A percentile compares a stretch with the other conserved stretches of the same genome.
These are phyloP conservation scores for Yponomeuta cagnagella DNA, from an alignment of 2,888 invertebrate genomes.

Conservation along the genomic window DNA sequence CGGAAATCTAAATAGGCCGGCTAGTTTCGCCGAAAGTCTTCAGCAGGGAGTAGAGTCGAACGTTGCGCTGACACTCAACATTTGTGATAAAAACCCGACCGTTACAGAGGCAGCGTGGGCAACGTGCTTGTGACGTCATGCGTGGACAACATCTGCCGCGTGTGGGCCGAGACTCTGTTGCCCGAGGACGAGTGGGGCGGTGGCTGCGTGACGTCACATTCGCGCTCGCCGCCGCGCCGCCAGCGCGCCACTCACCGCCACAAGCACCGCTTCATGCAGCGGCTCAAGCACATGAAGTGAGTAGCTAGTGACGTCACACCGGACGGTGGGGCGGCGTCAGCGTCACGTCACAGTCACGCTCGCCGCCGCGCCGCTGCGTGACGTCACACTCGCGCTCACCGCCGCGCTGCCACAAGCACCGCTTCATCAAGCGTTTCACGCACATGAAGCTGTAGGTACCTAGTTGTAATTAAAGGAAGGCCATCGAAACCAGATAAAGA, in stretches of 20 bases:
- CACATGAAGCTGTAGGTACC: slow-evolving; percentile 40
- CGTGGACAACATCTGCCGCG: slow-evolving; percentile 97
- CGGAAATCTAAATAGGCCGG: too few species aligned
- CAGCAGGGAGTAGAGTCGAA: too few species aligned
- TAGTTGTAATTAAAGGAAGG: not conserved
- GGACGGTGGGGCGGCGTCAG: too few species aligned
- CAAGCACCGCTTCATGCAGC: slow-evolving; percentile 96
- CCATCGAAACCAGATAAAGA: too few species aligned
- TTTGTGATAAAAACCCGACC: too few species aligned
- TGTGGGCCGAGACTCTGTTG: slow-evolving; percentile 98
- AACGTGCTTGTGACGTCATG: slow-evolving; percentile 99
- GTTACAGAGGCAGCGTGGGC: slow-evolving; percentile 91
- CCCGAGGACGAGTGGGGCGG: slow-evolving; percentile 92
- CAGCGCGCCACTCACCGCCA: slow-evolving; percentile 92
- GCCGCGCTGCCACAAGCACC: slow-evolving; percentile 79
- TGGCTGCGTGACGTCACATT: slow-evolving; percentile 73
- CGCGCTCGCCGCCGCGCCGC: slow-evolving; percentile 79
- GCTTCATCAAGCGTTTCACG: not conserved
- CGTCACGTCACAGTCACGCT: not conserved
- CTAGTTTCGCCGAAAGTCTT: too few species aligned
- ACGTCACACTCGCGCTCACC: not conserved
- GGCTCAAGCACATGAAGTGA: slow-evolving; percentile 97
- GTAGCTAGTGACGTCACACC: slow-evolving; percentile 23
- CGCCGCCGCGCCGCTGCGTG: not conserved
- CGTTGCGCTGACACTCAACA: too few species aligned